Conservation (phyloP, 2,888 invertebrate species). For the Nomada ruficornis region DNA sequence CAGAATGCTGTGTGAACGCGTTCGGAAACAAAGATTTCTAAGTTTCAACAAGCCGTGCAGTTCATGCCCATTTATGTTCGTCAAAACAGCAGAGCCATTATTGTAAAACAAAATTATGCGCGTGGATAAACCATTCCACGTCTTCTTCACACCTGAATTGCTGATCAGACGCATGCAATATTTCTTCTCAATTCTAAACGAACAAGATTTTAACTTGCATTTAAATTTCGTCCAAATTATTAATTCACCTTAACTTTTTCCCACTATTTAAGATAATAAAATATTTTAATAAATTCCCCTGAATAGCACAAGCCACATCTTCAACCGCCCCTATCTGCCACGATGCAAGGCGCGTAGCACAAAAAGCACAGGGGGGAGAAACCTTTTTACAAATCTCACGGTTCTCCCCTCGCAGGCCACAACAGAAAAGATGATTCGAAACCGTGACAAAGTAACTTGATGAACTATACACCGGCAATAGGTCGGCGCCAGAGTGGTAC, state of each 20-base stretch:
- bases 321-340: neutral
- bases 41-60: slow-evolving; percentile 15
- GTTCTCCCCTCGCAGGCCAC: slow-evolving; percentile 44
- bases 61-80: neutral
- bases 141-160: no score
- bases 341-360: neutral
- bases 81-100: neutral
- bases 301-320: no score
- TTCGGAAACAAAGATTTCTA: slow-evolving; percentile 35
- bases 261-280: no score
- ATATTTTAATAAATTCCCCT: no score
- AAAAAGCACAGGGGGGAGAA: neutral
- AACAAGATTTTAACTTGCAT: no score
- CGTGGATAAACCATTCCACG: no score
- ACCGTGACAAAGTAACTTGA: slow-evolving; percentile 65
- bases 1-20: slow-evolving; percentile 40
- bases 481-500: slow-evolving; percentile 62
- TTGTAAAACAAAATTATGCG: neutral
- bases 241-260: no score
- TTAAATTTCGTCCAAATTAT: no score
- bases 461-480: slow-evolving; percentile 41
- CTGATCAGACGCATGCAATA: no score
- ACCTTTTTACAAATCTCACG: slow-evolving; percentile 38
- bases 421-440: slow-evolving; percentile 42
- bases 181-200: no score